phyloP scores from a whole-genome alignment of 2,113 vertebrate species.

The Symphodus melops region DNA sequence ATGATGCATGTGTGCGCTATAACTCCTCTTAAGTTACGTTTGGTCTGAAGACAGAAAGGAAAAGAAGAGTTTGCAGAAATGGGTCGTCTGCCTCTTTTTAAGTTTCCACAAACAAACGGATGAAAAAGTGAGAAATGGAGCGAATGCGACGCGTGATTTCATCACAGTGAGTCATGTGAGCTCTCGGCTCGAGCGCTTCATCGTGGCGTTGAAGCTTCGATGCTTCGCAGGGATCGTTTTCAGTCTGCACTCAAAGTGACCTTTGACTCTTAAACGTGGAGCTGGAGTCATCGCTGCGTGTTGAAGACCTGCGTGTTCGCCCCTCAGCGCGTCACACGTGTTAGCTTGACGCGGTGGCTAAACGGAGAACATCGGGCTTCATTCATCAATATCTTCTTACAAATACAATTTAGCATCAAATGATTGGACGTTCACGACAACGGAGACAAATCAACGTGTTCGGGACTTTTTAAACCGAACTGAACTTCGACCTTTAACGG shows the following conservation, averaged over 20 bases:
- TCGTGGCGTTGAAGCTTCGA: background rate
- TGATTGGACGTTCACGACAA: no score
- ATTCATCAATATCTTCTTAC: no score
- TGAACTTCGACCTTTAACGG: no score
- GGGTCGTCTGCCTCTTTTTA: background rate
- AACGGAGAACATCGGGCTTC: no score
- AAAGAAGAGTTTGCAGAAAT: conserved; percentile 26
- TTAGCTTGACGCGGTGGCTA: no score
- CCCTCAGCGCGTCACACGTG: no score
- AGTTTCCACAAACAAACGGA: conserved; percentile 4
- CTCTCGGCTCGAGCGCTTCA: background rate
- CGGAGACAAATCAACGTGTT: no score
- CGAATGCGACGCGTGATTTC: background rate
- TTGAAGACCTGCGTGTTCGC: background rate
- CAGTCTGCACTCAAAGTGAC: background rate
- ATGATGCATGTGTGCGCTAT: background rate
- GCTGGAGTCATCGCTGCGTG: background rate
- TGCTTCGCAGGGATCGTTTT: background rate
- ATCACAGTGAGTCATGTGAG: background rate
- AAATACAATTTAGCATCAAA: no score
- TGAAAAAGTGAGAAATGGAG: background rate
- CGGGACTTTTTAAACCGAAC: no score
- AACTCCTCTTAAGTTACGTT: background rate
- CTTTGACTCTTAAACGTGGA: background rate
- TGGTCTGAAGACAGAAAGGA: conserved; percentile 4